These are phyloP conservation scores for Disparrhopalites patrizii DNA, from an alignment of 2,888 invertebrate species.

Conservation along the genomic window DNA sequence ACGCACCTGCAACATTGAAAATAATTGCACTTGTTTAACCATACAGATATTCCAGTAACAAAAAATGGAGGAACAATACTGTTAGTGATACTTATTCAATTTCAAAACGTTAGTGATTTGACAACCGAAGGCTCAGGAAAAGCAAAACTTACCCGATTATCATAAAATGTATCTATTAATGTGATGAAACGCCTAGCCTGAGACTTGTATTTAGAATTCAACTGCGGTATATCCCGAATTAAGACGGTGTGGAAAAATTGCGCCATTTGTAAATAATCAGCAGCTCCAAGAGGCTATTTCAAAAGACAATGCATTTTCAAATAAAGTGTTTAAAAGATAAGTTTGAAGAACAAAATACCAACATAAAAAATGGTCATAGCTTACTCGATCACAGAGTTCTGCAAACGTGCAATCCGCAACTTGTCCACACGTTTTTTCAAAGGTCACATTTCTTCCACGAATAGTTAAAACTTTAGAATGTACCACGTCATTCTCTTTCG, in stretches of 20 bases:
- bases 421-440: slow-evolving; percentile 86
- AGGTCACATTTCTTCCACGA: slow-evolving; percentile 80
- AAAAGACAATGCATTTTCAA: slow-evolving; percentile 17
- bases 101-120: too few species aligned
- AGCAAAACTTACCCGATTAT: slow-evolving; percentile 70
- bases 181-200: slow-evolving; percentile 92
- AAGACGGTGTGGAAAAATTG: slow-evolving; percentile 94
- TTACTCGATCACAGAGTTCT: slow-evolving; percentile 84
- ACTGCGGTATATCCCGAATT: slow-evolving; percentile 79
- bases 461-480: slow-evolving; percentile 81
- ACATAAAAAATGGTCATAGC: slow-evolving; percentile 24
- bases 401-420: slow-evolving; percentile 82
- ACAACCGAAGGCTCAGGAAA: too few species aligned
- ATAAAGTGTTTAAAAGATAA: neutral
- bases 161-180: slow-evolving; percentile 93
- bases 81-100: too few species aligned
- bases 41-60: too few species aligned
- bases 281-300: slow-evolving; percentile 80
- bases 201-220: slow-evolving; percentile 74
- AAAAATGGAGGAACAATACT: too few species aligned
- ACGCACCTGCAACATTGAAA: slow-evolving; percentile 57
- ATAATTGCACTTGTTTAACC: neutral
- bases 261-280: slow-evolving; percentile 88
- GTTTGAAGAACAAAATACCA: neutral
- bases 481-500: slow-evolving; percentile 84